Evolutionary conservation across 2,888 invertebrate species (phyloP).

Genomic region (Atherix ibis): DNA sequence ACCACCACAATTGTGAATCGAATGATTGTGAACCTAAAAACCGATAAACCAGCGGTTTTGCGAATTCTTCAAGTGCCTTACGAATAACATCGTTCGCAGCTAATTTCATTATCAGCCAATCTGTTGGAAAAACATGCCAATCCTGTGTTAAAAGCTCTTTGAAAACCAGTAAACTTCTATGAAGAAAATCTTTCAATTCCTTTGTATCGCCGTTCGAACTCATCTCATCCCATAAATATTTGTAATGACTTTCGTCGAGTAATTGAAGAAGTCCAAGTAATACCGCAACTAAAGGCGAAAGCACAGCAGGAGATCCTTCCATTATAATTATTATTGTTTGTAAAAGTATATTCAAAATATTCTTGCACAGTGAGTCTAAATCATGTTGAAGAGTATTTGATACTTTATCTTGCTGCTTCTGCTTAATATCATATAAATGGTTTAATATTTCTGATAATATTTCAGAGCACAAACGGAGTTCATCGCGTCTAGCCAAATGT

Average conservation of each 20-base stretch:
- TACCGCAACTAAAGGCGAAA: slow-evolving; percentile 67
- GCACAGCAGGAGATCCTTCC: slow-evolving; percentile 54
- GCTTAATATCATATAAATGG: slow-evolving; percentile 34
- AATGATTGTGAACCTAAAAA: slow-evolving; percentile 62
- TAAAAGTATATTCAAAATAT: slow-evolving; percentile 67
- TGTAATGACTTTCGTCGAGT: slow-evolving; percentile 76
- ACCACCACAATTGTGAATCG: slow-evolving; percentile 61
- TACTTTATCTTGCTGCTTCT: slow-evolving; percentile 36
- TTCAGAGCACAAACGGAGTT: slow-evolving; percentile 67
- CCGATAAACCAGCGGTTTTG: slow-evolving; percentile 69
- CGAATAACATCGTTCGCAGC: slow-evolving; percentile 75
- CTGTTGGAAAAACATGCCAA: slow-evolving; percentile 51
- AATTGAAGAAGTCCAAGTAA: slow-evolving; percentile 72
- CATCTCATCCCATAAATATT: slow-evolving; percentile 68
- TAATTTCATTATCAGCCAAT: slow-evolving; percentile 84
- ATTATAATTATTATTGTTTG: slow-evolving; percentile 71
- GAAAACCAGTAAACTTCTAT: slow-evolving; percentile 52
- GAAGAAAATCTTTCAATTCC: slow-evolving; percentile 71
- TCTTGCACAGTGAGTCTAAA: slow-evolving; percentile 65
- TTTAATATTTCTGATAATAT: slow-evolving; percentile 73
- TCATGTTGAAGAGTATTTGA: slow-evolving; percentile 47
- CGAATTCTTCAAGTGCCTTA: slow-evolving; percentile 72
- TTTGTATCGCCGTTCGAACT: slow-evolving; percentile 54
- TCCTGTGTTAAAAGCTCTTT: slow-evolving; percentile 30
- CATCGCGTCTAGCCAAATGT: slow-evolving; percentile 67